Base-by-base conservation (phyloP, 2,797 vertebrate species). In the Corythornis leucogaster region DNA sequence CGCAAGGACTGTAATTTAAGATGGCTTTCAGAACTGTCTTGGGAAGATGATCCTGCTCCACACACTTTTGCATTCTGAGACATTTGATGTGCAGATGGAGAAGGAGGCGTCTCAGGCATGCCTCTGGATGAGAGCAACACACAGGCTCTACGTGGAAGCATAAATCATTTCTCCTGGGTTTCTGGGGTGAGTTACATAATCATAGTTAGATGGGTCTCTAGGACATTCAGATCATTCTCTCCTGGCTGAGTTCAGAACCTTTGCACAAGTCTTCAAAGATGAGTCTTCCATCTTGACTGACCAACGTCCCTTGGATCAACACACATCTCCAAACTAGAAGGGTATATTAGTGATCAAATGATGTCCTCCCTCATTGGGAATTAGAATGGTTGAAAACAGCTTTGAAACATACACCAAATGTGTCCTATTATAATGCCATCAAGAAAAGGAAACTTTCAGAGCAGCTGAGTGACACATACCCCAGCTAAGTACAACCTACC, bases 41-140 rank as follows among this genome's bases (percentile, higher is more conserved):
- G 85, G 85, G 85, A 93, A 73, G 80, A 95, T 91, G 80, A 91
- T 76, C 79, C 85, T 94, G 85, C 87, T 89, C 82, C 68, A 83
- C 45, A 94, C 75, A 78, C 64, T 94, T 89, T 70, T 74, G 42
- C 73, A 68, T 87, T 85, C 58, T 26, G 79, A 94, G 78, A 38
- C 48, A 42, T 88, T 76, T 85, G 74, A 93, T 88, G 78, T 81
- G 83, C 93, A 90, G 92, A 94, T 80, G 92, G 89, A 64, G 87
- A 89, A 87, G 54, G 79, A 95, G 94, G 81, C 10, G 38, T 79
- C 64, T 92, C 26, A 89, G 78, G 78, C 75, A 9, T 58, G 78
- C 81, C 85, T 91, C 79, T 92, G 92, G 87, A 91, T 4, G 24
- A 85, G 74, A 87, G 77, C 80, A 90, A 86, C 92, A 90, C 87